These are phyloP conservation scores for Petaurus breviceps DNA, from an alignment of 2,113 vertebrate species.

Conservation along the genomic window DNA sequence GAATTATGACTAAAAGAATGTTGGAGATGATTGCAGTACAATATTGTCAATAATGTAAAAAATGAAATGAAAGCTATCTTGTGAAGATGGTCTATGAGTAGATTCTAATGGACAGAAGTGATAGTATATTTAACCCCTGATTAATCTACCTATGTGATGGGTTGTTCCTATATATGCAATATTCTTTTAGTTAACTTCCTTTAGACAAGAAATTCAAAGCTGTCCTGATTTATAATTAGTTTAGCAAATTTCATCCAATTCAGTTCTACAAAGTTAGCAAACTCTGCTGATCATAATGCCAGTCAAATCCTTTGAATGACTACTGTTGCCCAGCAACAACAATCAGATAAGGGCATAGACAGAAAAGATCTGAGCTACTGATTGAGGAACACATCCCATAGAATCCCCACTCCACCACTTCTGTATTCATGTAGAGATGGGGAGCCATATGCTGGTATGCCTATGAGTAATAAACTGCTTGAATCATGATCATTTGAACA, in stretches of 20 bases:
- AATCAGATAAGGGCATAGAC: neutral
- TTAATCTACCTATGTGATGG: neutral
- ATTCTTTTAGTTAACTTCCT: neutral
- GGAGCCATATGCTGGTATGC: neutral
- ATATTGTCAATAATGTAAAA: conserved; percentile 1
- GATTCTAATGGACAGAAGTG: neutral
- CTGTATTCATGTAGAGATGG: neutral
- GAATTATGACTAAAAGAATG: neutral
- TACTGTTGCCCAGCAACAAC: neutral
- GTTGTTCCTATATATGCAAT: neutral
- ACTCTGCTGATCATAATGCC: neutral
- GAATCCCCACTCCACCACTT: neutral
- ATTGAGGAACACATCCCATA: neutral
- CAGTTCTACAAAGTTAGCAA: neutral
- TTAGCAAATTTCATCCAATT: neutral
- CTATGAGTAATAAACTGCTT: neutral
- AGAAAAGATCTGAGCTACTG: neutral
- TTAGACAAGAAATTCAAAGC: neutral
- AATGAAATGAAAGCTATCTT: neutral
- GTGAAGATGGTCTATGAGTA: neutral
- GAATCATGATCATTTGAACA: neutral
- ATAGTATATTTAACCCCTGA: neutral
- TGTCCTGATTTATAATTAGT: neutral
- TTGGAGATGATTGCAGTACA: neutral
- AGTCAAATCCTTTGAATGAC: neutral